Evolutionary conservation across 2,797 vertebrate genomes (phyloP), one percentile per base, ranked within the genome.

Genomic region (Sphaeramia orbicularis): DNA sequence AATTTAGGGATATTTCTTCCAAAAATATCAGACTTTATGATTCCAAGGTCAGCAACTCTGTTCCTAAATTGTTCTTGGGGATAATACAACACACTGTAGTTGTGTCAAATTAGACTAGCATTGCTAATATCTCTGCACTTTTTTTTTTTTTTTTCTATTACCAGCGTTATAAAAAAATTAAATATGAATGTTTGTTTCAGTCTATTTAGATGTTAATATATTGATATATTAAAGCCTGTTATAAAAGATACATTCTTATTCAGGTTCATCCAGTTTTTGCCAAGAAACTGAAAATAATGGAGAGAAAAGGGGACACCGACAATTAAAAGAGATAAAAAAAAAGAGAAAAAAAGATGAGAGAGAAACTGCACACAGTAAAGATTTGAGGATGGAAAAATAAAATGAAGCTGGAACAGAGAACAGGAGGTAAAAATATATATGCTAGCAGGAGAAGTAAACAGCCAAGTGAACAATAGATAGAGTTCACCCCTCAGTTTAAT

Each of bases 161-260:
- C 47, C 52, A 54, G 38, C 37, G 3, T 60, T 58, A 40, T 27
- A 42, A 54, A 60, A 73, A 53, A 68, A 41, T 2, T 24, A 57
- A 60, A 65, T 47, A 76, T 54, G 18, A 78, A 71, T 53, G 19
- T 78, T 70, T 65, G 36, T 57, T 80, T 83, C 38, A 64, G 78
- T 83, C 63, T 86, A 76, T 83, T 76, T 77, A 70, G 53, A 89
- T 80, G 68, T 83, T 83, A 76, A 84, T 83, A 78, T 85, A 82
- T 77, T 79, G 53, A 75, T 81, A 76, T 83, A 79, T 61, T 8
- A 55, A 83, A 86, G 60, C 3, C 50, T 64, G 55, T 45, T 65
- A 52, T 64, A 21, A 57, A 61, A 44, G 50, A 53, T 30, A 53
- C 35, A 56, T 52, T 72, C 35, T 43, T 38, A 69, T 78, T 65